Conservation (phyloP, 2,113 vertebrate genomes). For the Microtus richardsoni region DNA sequence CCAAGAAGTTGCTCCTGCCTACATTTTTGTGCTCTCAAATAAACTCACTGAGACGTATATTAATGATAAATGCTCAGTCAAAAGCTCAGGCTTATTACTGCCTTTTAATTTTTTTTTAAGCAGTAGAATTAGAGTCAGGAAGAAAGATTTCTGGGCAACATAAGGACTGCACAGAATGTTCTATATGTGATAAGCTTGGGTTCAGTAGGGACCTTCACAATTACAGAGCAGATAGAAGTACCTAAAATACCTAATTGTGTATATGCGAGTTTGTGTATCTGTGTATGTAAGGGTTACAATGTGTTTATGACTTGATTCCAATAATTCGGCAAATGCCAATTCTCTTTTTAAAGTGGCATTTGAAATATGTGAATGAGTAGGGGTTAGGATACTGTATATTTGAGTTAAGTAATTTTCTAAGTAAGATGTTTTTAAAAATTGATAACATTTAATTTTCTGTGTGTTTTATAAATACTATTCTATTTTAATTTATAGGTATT, state of each 20-base stretch:
- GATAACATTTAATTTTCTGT: neutral
- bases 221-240: too few species aligned
- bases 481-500: conserved; percentile 87
- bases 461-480: conserved; percentile 38
- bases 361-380: neutral
- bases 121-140: neutral
- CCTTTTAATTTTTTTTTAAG: too few species aligned
- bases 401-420: neutral
- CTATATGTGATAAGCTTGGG: neutral
- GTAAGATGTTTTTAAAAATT: neutral
- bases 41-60: too few species aligned
- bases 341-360: conserved; percentile 7
- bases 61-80: too few species aligned
- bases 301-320: neutral
- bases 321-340: neutral
- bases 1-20: too few species aligned
- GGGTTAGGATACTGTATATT: neutral
- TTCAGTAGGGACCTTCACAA: neutral
- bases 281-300: neutral
- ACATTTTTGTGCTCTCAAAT: too few species aligned
- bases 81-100: too few species aligned
- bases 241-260: too few species aligned
- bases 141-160: neutral
- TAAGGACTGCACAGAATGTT: neutral
- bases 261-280: neutral